phyloP scores from a whole-genome alignment of 1,140 invertebrate genomes.

The Halictus rubicundus region DNA sequence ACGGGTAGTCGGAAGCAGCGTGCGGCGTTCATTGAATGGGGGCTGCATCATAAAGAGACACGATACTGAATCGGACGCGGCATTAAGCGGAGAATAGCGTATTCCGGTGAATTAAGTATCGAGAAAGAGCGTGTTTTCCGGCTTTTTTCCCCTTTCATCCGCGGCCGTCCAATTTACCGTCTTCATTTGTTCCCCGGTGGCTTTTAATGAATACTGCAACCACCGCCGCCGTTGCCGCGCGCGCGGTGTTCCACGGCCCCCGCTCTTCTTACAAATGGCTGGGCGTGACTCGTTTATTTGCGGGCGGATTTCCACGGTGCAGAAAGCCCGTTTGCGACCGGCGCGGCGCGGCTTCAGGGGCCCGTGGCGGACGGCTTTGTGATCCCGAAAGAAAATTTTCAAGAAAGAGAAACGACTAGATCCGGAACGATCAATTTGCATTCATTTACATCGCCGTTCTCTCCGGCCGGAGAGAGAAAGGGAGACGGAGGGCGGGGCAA shows the following conservation, averaged over 20 bases:
- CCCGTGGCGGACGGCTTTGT: constrained; percentile 46
- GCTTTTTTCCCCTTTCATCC: neutral
- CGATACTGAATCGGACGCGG: too few species aligned
- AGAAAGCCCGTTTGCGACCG: constrained; percentile 47
- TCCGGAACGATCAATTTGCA: constrained; percentile 49
- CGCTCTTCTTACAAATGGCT: constrained; percentile 58
- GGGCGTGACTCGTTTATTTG: constrained; percentile 64
- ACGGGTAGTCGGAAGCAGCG: too few species aligned
- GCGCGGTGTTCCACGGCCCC: neutral
- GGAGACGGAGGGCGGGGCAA: neutral
- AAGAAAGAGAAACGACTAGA: constrained; percentile 34
- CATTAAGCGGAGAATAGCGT: neutral
- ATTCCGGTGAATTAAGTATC: constrained; percentile 21
- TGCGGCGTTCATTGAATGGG: too few species aligned
- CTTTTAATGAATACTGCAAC: constrained; percentile 53
- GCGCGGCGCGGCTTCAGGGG: constrained; percentile 34
- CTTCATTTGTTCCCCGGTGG: constrained; percentile 45
- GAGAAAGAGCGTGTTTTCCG: neutral
- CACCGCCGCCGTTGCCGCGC: neutral
- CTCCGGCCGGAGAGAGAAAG: too few species aligned
- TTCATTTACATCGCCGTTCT: constrained; percentile 43
- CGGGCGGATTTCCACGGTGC: constrained; percentile 32
- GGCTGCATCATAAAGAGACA: too few species aligned
- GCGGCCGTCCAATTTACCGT: constrained; percentile 32
- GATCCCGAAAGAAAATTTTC: constrained; percentile 52